phyloP scores from a whole-genome alignment of 37 sponge, comb jelly and placozoan species.

The Haliclona indistincta region DNA sequence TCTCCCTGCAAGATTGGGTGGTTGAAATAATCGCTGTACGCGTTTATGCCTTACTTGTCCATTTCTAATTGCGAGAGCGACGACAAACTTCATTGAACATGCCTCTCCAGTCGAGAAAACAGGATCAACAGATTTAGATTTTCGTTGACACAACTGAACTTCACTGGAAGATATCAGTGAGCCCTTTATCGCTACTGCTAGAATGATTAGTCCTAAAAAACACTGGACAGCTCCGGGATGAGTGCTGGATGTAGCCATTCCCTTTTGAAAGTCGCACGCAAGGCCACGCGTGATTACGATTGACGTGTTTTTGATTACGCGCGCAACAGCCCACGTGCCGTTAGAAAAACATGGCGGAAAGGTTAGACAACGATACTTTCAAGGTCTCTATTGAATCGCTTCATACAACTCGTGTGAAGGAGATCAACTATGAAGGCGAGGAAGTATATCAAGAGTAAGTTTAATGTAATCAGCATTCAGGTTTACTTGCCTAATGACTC shows the following conservation, averaged over 20 bases:
- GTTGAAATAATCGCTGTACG: not conserved
- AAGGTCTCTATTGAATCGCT: slow-evolving; percentile 68
- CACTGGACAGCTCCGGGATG: no score
- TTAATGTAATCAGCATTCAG: not conserved
- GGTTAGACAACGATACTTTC: no score
- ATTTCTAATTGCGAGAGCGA: slow-evolving; percentile 67
- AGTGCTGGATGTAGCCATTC: no score
- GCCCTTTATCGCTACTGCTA: no score
- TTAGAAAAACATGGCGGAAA: no score
- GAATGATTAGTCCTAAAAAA: no score
- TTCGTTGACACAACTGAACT: slow-evolving; percentile 52
- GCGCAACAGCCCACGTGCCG: no score
- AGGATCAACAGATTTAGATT: slow-evolving; percentile 28
- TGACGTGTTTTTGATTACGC: no score
- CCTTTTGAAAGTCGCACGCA: no score
- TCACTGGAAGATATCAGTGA: slow-evolving; percentile 76
- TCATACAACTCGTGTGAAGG: slow-evolving; percentile 41
- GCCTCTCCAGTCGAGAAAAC: slow-evolving; percentile 38
- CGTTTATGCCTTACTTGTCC: slow-evolving; percentile 48
- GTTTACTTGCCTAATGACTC: not conserved
- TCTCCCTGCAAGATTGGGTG: slow-evolving; percentile 33
- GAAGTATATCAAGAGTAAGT: slow-evolving; percentile 77
- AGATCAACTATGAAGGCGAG: slow-evolving; percentile 76
- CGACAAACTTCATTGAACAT: slow-evolving; percentile 71
- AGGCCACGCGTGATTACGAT: no score